phyloP scores from a whole-genome alignment of 2,888 invertebrate genomes.

The Altica lythri region DNA sequence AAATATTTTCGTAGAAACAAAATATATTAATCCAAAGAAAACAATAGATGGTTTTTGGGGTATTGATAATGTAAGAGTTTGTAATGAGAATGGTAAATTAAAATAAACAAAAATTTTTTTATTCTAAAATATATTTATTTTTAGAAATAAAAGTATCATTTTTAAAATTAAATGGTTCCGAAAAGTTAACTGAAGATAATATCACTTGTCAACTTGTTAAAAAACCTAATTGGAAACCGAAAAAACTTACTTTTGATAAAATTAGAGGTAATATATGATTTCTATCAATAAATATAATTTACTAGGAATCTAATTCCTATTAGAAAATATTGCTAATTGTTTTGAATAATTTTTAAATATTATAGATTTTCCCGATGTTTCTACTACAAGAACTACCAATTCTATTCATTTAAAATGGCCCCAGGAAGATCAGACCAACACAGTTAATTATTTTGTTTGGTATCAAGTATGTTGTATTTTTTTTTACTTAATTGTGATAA shows the following conservation, averaged over 20 bases:
- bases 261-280: constrained; percentile 46
- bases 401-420: constrained; percentile 45
- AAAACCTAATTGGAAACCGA: constrained; percentile 46
- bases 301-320: too few species aligned
- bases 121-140: too few species aligned
- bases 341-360: too few species aligned
- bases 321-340: too few species aligned
- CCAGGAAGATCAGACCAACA: constrained; percentile 42
- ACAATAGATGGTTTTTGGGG: constrained; percentile 50
- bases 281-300: too few species aligned
- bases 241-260: constrained; percentile 40
- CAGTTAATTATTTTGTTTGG: constrained; percentile 45
- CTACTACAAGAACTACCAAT: constrained; percentile 35
- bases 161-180: constrained; percentile 38
- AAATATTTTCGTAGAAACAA: constrained; percentile 51
- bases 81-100: constrained; percentile 50
- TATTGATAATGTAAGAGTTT: constrained; percentile 51
- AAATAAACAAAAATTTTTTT: background rate
- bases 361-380: constrained; percentile 45
- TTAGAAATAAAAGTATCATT: constrained; percentile 47
- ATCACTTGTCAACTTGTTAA: constrained; percentile 46
- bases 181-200: constrained; percentile 32
- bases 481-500: constrained; percentile 5
- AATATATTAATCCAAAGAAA: constrained; percentile 35
- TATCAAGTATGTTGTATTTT: constrained; percentile 41